These are phyloP conservation scores for Lagopus muta DNA, from an alignment of 2,113 vertebrate species.

Conservation along the genomic window DNA sequence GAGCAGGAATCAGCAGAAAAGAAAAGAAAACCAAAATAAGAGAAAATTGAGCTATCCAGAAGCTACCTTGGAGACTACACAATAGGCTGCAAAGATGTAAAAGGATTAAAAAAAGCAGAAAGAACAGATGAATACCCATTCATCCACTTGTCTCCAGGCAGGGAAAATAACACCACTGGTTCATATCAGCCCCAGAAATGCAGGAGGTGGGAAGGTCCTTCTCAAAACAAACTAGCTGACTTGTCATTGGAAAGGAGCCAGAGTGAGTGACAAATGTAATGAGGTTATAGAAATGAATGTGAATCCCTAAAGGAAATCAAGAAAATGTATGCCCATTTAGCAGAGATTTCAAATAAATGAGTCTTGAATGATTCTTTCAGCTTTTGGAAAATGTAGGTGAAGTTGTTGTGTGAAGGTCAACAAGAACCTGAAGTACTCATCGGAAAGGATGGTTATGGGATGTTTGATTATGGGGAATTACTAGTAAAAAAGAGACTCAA, in stretches of 20 bases:
- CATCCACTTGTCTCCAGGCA: neutral
- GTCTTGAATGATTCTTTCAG: neutral
- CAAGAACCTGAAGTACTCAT: neutral
- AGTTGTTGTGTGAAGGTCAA: neutral
- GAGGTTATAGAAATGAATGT: neutral
- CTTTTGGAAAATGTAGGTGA: neutral
- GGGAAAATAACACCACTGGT: neutral
- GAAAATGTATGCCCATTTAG: neutral
- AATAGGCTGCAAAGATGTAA: neutral
- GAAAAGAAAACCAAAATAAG: neutral
- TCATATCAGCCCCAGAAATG: neutral
- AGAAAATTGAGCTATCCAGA: neutral
- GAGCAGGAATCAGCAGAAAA: neutral
- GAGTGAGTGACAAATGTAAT: rapidly evolving
- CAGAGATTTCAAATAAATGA: neutral
- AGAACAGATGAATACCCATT: neutral
- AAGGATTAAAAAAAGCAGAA: neutral
- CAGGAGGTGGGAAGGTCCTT: neutral
- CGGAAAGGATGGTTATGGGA: neutral
- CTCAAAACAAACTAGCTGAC: neutral
- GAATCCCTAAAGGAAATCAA: neutral
- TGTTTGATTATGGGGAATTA: neutral
- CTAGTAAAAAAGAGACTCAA: neutral
- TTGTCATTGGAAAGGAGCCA: neutral
- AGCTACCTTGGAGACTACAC: neutral